These are phyloP conservation scores for Bombus ignitus DNA, from an alignment of 1,140 invertebrate genomes.

Conservation along the genomic window DNA sequence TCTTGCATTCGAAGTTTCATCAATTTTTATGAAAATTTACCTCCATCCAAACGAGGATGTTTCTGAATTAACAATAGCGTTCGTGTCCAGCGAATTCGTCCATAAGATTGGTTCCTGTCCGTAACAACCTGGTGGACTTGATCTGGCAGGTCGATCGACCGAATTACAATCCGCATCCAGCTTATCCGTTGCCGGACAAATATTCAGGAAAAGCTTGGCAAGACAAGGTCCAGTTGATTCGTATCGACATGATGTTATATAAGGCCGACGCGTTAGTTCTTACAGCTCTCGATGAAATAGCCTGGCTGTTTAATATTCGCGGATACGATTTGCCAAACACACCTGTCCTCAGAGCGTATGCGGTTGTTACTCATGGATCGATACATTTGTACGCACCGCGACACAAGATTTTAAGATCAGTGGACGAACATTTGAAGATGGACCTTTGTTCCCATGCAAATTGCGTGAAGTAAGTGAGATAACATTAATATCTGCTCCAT, in stretches of 20 bases:
- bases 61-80: constrained; percentile 47
- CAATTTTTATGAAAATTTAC: not conserved
- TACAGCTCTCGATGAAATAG: constrained; percentile 95
- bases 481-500: not conserved
- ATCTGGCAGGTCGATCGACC: constrained; percentile 89
- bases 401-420: constrained; percentile 83
- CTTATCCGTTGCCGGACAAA: constrained; percentile 82
- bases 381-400: constrained; percentile 86
- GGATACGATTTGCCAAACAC: constrained; percentile 94
- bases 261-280: constrained; percentile 91
- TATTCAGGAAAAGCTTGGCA: constrained; percentile 89
- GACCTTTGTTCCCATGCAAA: constrained; percentile 85
- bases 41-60: not conserved
- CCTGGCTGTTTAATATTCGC: constrained; percentile 97
- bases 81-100: constrained; percentile 79
- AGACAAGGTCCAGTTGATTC: constrained; percentile 88
- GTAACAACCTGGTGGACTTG: constrained; percentile 90
- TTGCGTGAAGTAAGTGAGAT: constrained; percentile 85
- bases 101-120: constrained; percentile 86
- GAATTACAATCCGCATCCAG: constrained; percentile 78
- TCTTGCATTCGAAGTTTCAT: not conserved
- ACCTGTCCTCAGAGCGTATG: constrained; percentile 92
- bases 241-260: constrained; percentile 86
- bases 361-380: constrained; percentile 86
- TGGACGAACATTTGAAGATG: constrained; percentile 84